Percentiles rank a stretch among this genome's conserved stretches.
These are phyloP conservation scores for Diadophis punctatus DNA, from an alignment of 2,113 vertebrate species.

Conservation along the genomic window DNA sequence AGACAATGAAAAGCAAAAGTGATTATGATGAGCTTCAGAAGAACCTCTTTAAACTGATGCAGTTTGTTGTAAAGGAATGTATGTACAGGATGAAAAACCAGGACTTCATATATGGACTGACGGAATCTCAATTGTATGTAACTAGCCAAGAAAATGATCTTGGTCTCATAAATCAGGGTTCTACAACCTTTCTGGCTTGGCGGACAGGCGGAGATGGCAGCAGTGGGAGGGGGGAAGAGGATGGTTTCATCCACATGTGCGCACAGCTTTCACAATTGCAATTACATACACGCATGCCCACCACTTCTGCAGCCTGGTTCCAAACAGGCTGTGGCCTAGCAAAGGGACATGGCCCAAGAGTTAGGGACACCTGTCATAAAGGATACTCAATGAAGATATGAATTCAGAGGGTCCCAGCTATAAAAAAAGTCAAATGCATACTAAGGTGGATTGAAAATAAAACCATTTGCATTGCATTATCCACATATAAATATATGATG, in stretches of 20 bases:
- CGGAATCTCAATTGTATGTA: not conserved
- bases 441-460: not conserved
- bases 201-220: not conserved
- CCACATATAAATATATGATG: not conserved
- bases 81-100: not conserved
- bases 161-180: not conserved
- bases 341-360: not conserved
- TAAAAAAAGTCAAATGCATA: not conserved
- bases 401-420: not conserved
- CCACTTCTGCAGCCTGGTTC: not conserved
- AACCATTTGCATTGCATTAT: not conserved
- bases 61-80: not conserved
- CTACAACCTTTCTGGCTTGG: not conserved
- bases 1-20: not conserved
- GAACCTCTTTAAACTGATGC: not conserved
- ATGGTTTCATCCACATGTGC: not conserved
- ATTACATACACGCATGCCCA: not conserved
- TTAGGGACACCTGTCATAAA: not conserved
- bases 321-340: not conserved
- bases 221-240: not conserved
- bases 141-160: not conserved
- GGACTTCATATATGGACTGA: not conserved
- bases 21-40: not conserved
- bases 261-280: not conserved
- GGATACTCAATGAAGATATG: not conserved